Percentiles rank a stretch among this genome's conserved stretches.
These are phyloP conservation scores for Hemichromis elongatus DNA, from an alignment of 2,113 vertebrate genomes.

Conservation along the genomic window DNA sequence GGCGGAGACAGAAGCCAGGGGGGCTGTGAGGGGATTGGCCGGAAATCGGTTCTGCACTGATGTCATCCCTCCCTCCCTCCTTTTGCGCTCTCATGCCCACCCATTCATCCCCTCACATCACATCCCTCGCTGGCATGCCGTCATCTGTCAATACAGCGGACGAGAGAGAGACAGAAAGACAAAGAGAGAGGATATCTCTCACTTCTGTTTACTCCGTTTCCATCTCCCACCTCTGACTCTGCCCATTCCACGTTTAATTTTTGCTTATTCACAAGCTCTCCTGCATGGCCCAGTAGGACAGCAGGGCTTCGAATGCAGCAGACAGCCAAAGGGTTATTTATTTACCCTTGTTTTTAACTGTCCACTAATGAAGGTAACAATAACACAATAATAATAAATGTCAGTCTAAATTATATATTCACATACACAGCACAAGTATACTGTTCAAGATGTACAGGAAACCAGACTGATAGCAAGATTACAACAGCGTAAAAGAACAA, in stretches of 20 bases:
- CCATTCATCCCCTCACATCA: conserved; percentile 48
- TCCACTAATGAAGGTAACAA: background rate
- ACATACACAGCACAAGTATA: background rate
- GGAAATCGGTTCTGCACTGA: conserved; percentile 25
- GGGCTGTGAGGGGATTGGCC: conserved; percentile 43
- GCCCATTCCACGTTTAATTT: background rate
- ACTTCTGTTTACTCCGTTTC: background rate
- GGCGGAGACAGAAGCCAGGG: conserved; percentile 33
- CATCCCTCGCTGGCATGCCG: conserved; percentile 27
- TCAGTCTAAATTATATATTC: background rate
- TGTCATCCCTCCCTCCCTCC: conserved; percentile 42
- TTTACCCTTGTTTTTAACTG: background rate
- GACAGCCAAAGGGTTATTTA: background rate
- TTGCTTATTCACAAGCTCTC: background rate
- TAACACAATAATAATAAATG: background rate
- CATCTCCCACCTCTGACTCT: background rate
- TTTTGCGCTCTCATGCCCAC: conserved; percentile 5
- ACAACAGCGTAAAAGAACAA: background rate
- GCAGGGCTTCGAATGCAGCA: background rate
- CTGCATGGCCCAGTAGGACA: background rate
- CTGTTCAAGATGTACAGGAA: background rate
- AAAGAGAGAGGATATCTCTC: background rate
- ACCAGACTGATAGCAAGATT: background rate
- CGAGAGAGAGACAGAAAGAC: background rate
- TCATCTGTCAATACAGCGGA: conserved; percentile 55